Conservation (phyloP, 2,113 vertebrate genomes). For the Fulmarus glacialis region DNA sequence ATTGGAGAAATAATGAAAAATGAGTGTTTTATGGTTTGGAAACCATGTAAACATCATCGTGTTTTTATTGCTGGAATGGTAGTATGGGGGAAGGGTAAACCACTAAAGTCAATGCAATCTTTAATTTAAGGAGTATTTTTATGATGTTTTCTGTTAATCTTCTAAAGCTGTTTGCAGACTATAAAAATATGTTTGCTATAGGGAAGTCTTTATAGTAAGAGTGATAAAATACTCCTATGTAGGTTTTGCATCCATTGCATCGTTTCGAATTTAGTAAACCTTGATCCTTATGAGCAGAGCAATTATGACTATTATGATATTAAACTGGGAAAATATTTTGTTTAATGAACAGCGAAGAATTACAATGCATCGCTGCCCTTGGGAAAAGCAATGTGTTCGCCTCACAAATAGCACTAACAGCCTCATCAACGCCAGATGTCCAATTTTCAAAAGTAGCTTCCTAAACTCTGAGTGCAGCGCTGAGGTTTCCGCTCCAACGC, state of each 20-base stretch:
- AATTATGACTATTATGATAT: background rate
- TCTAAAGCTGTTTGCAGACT: background rate
- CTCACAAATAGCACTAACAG: background rate
- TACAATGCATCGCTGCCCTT: background rate
- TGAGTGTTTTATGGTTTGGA: background rate
- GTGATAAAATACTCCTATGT: background rate
- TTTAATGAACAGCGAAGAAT: background rate
- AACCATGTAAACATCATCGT: background rate
- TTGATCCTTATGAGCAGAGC: background rate
- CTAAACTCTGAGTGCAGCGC: background rate
- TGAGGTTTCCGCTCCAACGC: background rate
- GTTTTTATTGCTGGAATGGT: background rate
- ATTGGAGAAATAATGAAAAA: conserved; percentile 12
- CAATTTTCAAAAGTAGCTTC: background rate
- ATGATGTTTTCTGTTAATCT: conserved; percentile 7
- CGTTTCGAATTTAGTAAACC: background rate
- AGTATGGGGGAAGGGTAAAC: background rate
- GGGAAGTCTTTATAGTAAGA: background rate
- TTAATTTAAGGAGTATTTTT: conserved; percentile 42
- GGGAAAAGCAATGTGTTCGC: background rate
- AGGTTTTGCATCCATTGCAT: background rate
- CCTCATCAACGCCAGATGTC: background rate
- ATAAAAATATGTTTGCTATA: background rate
- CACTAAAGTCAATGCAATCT: background rate
- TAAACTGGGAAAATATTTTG: background rate